Percentiles rank a stretch among this genome's conserved stretches.
These are phyloP conservation scores for Cataglyphis albicans DNA, from an alignment of 2,888 invertebrate species.

Conservation along the genomic window DNA sequence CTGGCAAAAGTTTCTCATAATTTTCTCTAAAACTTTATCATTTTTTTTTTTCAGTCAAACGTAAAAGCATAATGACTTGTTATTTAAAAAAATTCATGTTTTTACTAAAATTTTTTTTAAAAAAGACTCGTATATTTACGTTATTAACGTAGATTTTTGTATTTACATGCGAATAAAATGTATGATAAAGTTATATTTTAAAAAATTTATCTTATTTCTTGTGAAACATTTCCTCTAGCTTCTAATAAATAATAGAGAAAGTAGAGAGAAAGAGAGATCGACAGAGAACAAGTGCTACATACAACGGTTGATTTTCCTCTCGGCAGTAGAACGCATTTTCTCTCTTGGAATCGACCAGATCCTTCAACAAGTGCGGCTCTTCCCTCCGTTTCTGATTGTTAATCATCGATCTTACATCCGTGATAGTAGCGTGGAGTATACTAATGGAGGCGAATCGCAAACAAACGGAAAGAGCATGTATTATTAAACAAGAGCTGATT, in stretches of 20 bases:
- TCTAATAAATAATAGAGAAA: not conserved
- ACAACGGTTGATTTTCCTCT: conserved; percentile 15
- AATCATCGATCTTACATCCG: conserved; percentile 12
- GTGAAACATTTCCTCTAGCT: not conserved
- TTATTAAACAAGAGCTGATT: not conserved
- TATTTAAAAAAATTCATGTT: not conserved
- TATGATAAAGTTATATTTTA: not conserved
- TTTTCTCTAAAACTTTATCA: not conserved
- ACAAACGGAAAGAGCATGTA: not conserved
- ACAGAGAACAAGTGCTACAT: conserved; percentile 12
- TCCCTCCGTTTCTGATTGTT: conserved; percentile 20
- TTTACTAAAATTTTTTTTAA: not conserved
- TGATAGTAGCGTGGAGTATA: not conserved
- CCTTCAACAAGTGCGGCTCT: conserved; percentile 14
- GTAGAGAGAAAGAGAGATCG: not conserved
- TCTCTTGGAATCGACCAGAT: conserved; percentile 3
- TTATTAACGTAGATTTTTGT: not conserved
- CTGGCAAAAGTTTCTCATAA: not conserved
- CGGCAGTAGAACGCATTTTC: not conserved
- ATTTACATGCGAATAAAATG: not conserved
- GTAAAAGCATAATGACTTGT: not conserved
- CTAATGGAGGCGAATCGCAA: conserved; percentile 9
- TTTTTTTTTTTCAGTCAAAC: not conserved
- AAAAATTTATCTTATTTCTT: not conserved
- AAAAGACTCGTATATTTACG: not conserved